Percentiles rank a stretch among this genome's conserved stretches.
Evolutionary conservation across 2,797 vertebrate species (phyloP).

Genomic region (Muscicapa comitata): DNA sequence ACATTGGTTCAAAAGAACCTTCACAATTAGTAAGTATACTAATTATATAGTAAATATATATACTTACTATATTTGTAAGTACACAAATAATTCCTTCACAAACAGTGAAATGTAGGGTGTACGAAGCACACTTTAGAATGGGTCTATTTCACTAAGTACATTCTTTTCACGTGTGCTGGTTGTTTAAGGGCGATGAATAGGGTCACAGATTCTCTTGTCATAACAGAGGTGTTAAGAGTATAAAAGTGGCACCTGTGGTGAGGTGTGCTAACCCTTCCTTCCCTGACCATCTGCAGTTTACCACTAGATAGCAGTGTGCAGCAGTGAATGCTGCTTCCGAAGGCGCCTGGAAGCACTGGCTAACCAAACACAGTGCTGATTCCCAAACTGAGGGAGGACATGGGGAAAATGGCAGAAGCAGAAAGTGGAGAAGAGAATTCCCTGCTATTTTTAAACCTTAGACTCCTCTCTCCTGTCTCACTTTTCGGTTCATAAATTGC

Average conservation of each 20-base stretch:
- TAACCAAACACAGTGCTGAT: rapidly evolving
- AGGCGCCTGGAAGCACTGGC: neutral
- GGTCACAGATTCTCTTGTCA: neutral
- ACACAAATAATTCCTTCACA: neutral
- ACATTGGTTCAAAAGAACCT: neutral
- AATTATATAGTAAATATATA: too few relatives aligned
- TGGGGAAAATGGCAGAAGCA: neutral
- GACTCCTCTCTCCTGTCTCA: rapidly evolving
- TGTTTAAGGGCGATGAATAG: neutral
- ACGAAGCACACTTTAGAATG: neutral
- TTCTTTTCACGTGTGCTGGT: neutral
- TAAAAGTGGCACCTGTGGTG: neutral
- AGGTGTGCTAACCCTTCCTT: neutral
- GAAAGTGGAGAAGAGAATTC: neutral
- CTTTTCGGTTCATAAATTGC: neutral
- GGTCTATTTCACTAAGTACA: neutral
- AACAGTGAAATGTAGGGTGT: neutral
- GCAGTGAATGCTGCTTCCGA: neutral
- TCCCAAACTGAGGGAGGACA: neutral
- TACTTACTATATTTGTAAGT: too few relatives aligned
- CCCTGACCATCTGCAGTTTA: neutral
- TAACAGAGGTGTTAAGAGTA: neutral
- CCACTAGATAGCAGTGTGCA: slow-evolving; percentile 53
- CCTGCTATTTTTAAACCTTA: neutral
- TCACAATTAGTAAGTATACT: too few relatives aligned